Evolutionary conservation across 2,888 invertebrate species (phyloP), one percentile per base, ranked within the genome.

Genomic region (Leucozona laternaria): DNA sequence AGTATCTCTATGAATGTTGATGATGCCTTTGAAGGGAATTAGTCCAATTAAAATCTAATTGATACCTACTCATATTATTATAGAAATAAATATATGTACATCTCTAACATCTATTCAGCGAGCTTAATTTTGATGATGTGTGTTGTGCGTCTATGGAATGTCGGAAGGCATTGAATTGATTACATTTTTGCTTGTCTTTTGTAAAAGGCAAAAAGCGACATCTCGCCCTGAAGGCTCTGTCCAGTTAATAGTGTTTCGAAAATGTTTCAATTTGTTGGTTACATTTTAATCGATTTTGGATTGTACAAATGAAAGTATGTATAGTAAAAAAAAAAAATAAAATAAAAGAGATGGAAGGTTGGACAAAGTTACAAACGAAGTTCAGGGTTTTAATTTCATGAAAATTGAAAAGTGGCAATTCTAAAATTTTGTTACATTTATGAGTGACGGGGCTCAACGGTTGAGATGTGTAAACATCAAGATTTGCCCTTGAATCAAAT

Each of bases 31-130:
- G 85, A 85, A 72, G 72, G 80, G 85, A 80, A 85, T 85, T 85
- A 85, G 80, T 80, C 72, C 85, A 85, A 85, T 85, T 85, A 77
- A 73, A 68, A 45, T 62, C 62, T 80, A 85, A 85, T 85, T 85
- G 85, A 80, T 68, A 60, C 60, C 60, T 60, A 77, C 77, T 68
- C 66, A 50, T 68, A 76, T 50, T 45, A 5, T 34, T 76, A 48
- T 68, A 78, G 53, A 60, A 58, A 77, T 34, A 15, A 7, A 37
- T 4, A 60, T 15, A 50, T 50, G 28, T 17, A 68, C n/a, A 68
- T 37, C 57, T 34, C n/a, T 25, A 3, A 15, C 2, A 37, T 25
- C 31, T 64, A 13, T 45, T 25, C 28, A 4, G 25, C 10, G 7
- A 60, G 22, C 15, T 40, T n/a, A 22, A n/a, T 31, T 64, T 45